These are phyloP conservation scores for Calcarius ornatus DNA, from an alignment of 2,113 vertebrate genomes.

Conservation along the genomic window DNA sequence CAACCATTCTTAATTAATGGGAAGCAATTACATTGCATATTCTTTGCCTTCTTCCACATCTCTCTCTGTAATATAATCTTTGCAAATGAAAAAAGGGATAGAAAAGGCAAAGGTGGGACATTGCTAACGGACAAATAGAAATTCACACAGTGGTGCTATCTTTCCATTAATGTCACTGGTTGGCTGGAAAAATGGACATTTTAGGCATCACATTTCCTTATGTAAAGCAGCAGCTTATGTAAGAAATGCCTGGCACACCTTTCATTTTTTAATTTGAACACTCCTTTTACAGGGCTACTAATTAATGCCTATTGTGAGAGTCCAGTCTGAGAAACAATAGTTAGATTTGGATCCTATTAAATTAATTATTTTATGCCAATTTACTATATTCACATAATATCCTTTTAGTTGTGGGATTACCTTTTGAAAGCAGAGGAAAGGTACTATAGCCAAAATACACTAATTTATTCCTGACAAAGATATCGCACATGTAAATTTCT, in stretches of 20 bases:
- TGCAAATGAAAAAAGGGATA: neutral
- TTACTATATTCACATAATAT: neutral
- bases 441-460: neutral
- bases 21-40: neutral
- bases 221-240: neutral
- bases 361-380: neutral
- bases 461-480: neutral
- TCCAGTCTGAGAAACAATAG: neutral
- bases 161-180: neutral
- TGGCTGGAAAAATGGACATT: neutral
- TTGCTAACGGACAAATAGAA: neutral
- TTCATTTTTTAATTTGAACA: neutral
- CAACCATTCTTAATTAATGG: neutral
- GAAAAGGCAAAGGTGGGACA: neutral
- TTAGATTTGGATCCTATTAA: neutral
- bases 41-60: neutral
- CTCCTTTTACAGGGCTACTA: neutral
- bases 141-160: neutral
- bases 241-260: neutral
- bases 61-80: neutral
- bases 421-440: neutral
- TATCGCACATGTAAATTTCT: neutral
- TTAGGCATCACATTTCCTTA: neutral
- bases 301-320: neutral
- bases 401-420: neutral